These are phyloP conservation scores for Calypte anna DNA, from an alignment of 2,113 vertebrate genomes.

Conservation along the genomic window DNA sequence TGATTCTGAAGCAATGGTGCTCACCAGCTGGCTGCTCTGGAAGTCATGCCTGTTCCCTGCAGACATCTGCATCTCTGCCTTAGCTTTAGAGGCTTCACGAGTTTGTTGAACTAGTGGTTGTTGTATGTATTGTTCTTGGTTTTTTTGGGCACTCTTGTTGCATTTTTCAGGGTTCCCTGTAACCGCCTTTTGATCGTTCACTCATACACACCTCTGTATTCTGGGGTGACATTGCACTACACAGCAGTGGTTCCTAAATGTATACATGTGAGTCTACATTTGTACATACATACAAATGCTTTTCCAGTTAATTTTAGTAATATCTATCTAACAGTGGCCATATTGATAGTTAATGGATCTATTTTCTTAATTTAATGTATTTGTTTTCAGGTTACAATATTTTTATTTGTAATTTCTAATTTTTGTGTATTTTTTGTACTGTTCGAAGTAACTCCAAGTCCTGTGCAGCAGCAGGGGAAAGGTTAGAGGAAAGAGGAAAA, in stretches of 20 bases:
- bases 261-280: neutral
- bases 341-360: neutral
- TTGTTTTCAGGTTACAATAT: neutral
- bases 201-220: neutral
- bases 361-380: neutral
- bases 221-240: rapidly evolving
- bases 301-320: neutral
- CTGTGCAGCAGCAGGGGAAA: neutral
- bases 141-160: neutral
- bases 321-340: neutral
- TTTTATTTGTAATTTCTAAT: neutral
- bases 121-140: neutral
- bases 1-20: neutral
- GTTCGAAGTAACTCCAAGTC: neutral
- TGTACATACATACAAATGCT: neutral
- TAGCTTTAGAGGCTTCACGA: neutral
- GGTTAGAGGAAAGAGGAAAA: neutral
- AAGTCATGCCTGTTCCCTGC: neutral
- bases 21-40: neutral
- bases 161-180: neutral
- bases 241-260: neutral
- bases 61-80: neutral
- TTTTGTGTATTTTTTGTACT: neutral
- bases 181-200: rapidly evolving
- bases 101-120: neutral